Percentiles rank a stretch among this genome's conserved stretches.
These are phyloP conservation scores for Nesidiocoris tenuis DNA, from an alignment of 2,888 invertebrate genomes.

Conservation along the genomic window DNA sequence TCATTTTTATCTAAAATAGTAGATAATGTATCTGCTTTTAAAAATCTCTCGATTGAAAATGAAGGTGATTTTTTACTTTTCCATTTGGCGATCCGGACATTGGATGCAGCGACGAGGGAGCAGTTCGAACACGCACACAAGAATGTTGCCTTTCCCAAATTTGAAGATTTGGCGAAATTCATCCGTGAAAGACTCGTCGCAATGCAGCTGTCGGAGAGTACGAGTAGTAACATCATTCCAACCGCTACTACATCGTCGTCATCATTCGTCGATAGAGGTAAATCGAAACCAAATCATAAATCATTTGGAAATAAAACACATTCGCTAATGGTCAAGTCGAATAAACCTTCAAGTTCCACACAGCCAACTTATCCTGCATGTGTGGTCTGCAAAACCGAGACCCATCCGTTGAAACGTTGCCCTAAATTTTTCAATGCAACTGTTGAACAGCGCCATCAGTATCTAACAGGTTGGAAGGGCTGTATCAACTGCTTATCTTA, in stretches of 20 bases:
- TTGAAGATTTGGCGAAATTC: background rate
- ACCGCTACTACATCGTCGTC: background rate
- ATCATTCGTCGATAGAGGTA: background rate
- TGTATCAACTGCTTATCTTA: no score
- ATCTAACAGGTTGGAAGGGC: no score
- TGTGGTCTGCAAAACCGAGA: no score
- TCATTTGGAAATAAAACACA: no score
- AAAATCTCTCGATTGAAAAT: background rate
- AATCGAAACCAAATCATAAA: background rate
- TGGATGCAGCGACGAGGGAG: background rate
- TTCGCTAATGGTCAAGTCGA: no score
- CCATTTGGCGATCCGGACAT: background rate
- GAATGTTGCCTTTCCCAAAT: conserved; percentile 1
- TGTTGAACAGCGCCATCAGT: no score
- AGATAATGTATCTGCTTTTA: background rate
- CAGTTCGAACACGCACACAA: conserved; percentile 5
- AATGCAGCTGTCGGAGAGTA: background rate
- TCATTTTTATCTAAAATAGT: background rate
- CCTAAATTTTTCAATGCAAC: no score
- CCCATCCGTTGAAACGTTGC: no score
- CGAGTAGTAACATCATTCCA: no score
- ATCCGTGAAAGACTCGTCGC: background rate
- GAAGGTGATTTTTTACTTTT: conserved; percentile 3
- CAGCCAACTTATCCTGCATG: no score
- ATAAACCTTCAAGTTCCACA: no score